A percentile compares a stretch with the other conserved stretches of the same genome.
These are phyloP conservation scores for Carpatolechia fugitivella DNA, from an alignment of 2,888 invertebrate species.

Conservation along the genomic window DNA sequence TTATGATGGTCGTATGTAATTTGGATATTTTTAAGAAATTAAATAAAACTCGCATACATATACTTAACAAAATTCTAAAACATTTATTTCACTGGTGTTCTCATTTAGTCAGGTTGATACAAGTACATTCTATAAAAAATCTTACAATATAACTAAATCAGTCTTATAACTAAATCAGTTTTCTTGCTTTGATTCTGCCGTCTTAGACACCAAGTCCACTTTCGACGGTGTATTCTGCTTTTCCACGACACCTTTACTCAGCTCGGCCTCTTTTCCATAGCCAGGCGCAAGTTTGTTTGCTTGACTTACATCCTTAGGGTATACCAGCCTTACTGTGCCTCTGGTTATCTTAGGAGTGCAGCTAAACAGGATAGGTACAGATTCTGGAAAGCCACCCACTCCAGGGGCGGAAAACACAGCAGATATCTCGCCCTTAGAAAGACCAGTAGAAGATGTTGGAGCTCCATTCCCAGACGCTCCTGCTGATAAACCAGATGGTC, in stretches of 20 bases:
- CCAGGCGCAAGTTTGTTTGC: neutral
- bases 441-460: conserved; percentile 9
- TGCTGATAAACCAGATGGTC: neutral
- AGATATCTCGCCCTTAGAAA: conserved; percentile 4
- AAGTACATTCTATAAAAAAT: no score
- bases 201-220: neutral
- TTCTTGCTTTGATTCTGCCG: neutral
- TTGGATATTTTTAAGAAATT: neutral
- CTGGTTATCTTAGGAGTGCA: conserved; percentile 46
- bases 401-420: neutral
- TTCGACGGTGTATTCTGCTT: neutral
- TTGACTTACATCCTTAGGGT: neutral
- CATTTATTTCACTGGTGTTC: neutral
- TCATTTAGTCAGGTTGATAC: neutral
- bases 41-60: neutral
- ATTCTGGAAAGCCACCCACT: neutral
- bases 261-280: neutral
- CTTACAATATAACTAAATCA: no score
- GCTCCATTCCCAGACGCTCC: neutral
- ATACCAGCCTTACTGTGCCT: conserved; percentile 26
- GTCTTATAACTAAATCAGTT: neutral
- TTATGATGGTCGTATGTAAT: no score
- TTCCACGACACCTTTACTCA: neutral
- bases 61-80: neutral
- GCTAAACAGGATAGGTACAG: conserved; percentile 40